Conservation (phyloP, 2,797 vertebrate genomes). For the Scyliorhinus canicula region DNA sequence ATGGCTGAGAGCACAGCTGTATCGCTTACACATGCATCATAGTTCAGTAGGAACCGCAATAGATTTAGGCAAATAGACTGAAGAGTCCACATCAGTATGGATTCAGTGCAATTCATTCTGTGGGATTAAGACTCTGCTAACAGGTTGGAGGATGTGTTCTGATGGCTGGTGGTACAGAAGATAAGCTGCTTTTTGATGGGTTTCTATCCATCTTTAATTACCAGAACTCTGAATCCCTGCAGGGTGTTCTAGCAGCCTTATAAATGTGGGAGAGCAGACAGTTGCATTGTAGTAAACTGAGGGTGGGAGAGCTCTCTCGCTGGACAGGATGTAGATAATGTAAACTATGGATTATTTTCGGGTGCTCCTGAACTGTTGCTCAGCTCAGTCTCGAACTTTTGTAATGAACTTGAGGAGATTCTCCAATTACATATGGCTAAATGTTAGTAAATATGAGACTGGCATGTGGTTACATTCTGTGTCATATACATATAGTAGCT, state of each 20-base stretch:
- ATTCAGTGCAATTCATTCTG: slow-evolving; percentile 50
- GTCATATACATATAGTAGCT: no score
- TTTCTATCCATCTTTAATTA: slow-evolving; percentile 68
- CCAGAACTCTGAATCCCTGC: slow-evolving; percentile 58
- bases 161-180: slow-evolving; percentile 66
- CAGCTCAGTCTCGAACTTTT: background rate
- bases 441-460: background rate
- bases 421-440: background rate
- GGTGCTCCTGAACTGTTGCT: no score
- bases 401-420: background rate
- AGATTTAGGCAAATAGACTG: slow-evolving; percentile 19
- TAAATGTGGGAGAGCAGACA: background rate
- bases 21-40: slow-evolving; percentile 18
- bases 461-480: background rate
- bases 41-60: background rate
- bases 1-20: slow-evolving; percentile 19
- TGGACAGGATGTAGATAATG: background rate
- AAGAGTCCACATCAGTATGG: slow-evolving; percentile 17
- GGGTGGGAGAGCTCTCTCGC: background rate
- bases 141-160: slow-evolving; percentile 50
- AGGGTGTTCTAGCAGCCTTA: slow-evolving; percentile 48
- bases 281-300: background rate
- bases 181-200: slow-evolving; percentile 72
- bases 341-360: background rate
- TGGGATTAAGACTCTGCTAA: slow-evolving; percentile 54